A percentile compares a stretch with the other conserved stretches of the same genome.
phyloP scores from a whole-genome alignment of 2,888 invertebrate species.

The Chaetogeoica ovagalla region DNA sequence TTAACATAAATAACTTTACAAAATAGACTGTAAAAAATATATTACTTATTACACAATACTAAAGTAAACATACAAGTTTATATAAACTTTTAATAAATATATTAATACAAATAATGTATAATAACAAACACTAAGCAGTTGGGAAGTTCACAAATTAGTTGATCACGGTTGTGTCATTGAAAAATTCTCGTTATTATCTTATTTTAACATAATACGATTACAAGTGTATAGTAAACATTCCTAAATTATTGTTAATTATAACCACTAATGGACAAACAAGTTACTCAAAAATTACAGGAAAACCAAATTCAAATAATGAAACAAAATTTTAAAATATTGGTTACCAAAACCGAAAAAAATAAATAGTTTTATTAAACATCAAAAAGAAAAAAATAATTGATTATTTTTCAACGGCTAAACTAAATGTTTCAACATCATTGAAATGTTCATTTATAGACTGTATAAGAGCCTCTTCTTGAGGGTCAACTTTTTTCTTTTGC shows the following conservation, averaged over 20 bases:
- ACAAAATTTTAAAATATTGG: background rate
- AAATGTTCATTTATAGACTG: slow-evolving; percentile 43
- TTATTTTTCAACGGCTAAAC: slow-evolving; percentile 21
- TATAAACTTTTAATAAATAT: slow-evolving; percentile 18
- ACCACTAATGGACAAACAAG: too few species aligned
- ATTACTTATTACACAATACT: background rate
- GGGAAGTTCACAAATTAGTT: background rate
- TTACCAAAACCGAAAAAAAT: background rate
- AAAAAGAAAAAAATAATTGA: background rate
- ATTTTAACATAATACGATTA: too few species aligned
- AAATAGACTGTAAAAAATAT: background rate
- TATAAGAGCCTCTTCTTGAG: slow-evolving; percentile 46
- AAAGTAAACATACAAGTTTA: background rate
- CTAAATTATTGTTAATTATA: too few species aligned
- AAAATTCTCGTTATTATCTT: too few species aligned
- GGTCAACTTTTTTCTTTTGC: slow-evolving; percentile 35
- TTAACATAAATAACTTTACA: background rate
- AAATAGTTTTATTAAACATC: background rate
- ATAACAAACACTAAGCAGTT: background rate
- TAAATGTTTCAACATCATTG: slow-evolving; percentile 38
- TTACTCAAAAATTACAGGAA: too few species aligned
- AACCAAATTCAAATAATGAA: background rate
- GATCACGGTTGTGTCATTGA: background rate
- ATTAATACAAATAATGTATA: slow-evolving; percentile 3
- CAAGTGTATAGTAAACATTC: too few species aligned